Evolutionary conservation across 2,888 invertebrate genomes (phyloP).

Genomic region (Dioctria rufipes): DNA sequence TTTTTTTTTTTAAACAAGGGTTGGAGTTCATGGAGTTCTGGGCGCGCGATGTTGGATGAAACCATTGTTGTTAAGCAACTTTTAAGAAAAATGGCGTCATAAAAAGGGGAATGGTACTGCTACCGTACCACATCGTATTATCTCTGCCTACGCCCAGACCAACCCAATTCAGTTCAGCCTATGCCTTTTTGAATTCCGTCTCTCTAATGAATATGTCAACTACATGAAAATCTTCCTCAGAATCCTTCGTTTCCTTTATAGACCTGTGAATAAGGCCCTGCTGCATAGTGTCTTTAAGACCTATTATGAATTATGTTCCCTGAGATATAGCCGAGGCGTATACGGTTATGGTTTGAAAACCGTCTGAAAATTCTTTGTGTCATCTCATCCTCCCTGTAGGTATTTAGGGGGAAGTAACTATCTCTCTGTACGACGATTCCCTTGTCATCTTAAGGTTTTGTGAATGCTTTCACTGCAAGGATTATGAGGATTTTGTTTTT

Average conservation of each 20-base stretch:
- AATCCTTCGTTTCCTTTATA: not conserved
- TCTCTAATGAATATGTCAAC: constrained; percentile 56
- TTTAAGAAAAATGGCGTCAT: constrained; percentile 24
- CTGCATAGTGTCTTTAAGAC: constrained; percentile 44
- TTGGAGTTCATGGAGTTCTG: not conserved
- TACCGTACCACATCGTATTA: no score
- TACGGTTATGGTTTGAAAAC: constrained; percentile 9
- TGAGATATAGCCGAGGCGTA: not conserved
- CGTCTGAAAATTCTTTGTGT: constrained; percentile 27
- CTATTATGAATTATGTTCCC: constrained; percentile 42
- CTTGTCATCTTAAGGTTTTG: constrained; percentile 16
- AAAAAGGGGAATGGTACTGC: constrained; percentile 42
- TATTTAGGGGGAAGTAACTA: constrained; percentile 8
- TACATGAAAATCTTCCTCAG: constrained; percentile 29
- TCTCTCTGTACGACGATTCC: not conserved
- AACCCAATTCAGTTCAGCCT: no score
- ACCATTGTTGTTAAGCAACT: constrained; percentile 29
- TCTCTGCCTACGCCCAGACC: not conserved
- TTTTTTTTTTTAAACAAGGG: not conserved
- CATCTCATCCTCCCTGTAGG: not conserved
- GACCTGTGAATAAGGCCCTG: not conserved
- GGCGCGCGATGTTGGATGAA: constrained; percentile 27
- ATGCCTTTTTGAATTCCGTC: not conserved
- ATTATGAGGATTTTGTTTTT: constrained; percentile 30
- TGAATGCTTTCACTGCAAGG: constrained; percentile 4